These are phyloP conservation scores for Bolinopsis microptera DNA, from an alignment of 37 sponge, comb jelly and placozoan genomes.

Conservation along the genomic window DNA sequence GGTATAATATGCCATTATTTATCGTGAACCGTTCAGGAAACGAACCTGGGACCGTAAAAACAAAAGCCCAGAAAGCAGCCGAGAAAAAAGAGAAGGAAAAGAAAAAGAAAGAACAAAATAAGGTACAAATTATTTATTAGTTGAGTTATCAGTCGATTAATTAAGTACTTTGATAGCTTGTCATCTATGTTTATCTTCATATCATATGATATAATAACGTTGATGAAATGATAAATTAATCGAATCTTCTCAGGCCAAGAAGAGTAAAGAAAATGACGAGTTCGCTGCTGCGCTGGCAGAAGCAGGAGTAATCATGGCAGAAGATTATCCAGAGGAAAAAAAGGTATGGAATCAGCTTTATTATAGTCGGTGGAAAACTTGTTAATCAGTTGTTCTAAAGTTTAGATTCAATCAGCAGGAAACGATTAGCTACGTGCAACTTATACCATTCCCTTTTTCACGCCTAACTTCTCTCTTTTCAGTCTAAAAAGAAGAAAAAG, in stretches of 20 bases:
- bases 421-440: too few species aligned
- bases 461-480: too few species aligned
- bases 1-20: too few species aligned
- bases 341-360: background rate
- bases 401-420: too few species aligned
- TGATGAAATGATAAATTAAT: too few species aligned
- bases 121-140: too few species aligned
- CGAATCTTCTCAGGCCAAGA: conserved; percentile 51
- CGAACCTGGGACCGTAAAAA: conserved; percentile 63
- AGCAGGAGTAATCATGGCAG: conserved; percentile 40
- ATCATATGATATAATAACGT: too few species aligned
- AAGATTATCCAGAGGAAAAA: conserved; percentile 40
- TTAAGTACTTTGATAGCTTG: too few species aligned
- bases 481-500: conserved; percentile 66
- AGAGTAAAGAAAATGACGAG: conserved; percentile 43
- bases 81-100: conserved; percentile 68
- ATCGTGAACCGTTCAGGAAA: background rate
- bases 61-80: conserved; percentile 70
- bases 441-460: too few species aligned
- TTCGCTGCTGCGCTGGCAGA: conserved; percentile 64
- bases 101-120: conserved; percentile 63
- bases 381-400: too few species aligned
- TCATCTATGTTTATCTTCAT: too few species aligned
- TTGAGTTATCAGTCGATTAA: too few species aligned
- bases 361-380: background rate